phyloP scores from a whole-genome alignment of 2,888 invertebrate species.

The Drosophila atroscutellata region DNA sequence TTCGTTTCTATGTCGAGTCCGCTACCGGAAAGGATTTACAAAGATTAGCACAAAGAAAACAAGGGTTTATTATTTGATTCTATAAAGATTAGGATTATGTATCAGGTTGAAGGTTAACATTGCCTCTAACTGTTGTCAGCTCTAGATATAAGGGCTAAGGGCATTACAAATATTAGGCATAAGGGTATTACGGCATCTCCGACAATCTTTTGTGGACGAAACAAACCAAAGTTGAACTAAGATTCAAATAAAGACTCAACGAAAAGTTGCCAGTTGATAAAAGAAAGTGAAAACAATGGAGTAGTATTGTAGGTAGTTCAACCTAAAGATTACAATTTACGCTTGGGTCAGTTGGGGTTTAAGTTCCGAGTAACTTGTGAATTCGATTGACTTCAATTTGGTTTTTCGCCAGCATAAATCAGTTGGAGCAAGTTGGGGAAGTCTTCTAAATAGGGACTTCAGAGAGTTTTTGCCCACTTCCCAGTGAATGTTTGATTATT shows the following conservation, averaged over 20 bases:
- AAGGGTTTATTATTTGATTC: slow-evolving; percentile 2
- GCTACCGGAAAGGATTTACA: slow-evolving; percentile 34
- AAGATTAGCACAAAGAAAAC: slow-evolving; percentile 20
- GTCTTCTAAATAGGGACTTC: too few species aligned
- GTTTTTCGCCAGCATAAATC: not conserved
- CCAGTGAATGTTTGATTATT: not conserved
- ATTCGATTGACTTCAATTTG: not conserved
- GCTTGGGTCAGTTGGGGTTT: not conserved
- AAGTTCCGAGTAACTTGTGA: not conserved
- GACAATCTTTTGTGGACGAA: not conserved
- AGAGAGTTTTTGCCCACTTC: not conserved
- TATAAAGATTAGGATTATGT: slow-evolving; percentile 11
- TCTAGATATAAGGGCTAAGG: not conserved
- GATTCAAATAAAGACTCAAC: not conserved
- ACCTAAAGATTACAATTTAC: not conserved
- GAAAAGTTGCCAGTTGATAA: not conserved
- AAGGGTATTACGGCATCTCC: not conserved
- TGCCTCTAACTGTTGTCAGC: not conserved
- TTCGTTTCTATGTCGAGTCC: not conserved
- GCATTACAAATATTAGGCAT: not conserved
- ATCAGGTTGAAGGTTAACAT: not conserved
- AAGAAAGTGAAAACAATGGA: not conserved
- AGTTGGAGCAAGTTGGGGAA: not conserved
- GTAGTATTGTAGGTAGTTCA: not conserved
- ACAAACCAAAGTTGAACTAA: not conserved